A percentile compares a stretch with the other conserved stretches of the same genome.
Conservation (phyloP, 2,113 vertebrate species). For the Centropus unirufus region DNA sequence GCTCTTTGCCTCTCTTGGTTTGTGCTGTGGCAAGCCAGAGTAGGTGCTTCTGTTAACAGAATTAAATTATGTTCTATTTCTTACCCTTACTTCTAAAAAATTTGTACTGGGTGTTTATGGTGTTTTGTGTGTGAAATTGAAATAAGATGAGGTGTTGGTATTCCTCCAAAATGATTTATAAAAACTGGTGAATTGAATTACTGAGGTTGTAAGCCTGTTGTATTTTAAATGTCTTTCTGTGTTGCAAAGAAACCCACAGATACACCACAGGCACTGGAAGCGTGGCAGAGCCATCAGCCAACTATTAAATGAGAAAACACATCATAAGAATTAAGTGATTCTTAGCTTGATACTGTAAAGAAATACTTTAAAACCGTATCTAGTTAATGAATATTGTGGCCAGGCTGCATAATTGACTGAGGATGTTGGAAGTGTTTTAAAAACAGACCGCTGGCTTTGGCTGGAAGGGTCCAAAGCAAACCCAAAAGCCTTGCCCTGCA, state of each 20-base stretch:
- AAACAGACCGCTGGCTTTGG: not conserved
- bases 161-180: not conserved
- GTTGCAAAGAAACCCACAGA: not conserved
- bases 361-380: not conserved
- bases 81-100: not conserved
- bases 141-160: not conserved
- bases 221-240: not conserved
- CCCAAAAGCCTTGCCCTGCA: not conserved
- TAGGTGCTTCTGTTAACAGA: not conserved
- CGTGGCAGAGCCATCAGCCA: not conserved
- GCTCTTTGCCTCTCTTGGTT: not conserved
- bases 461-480: not conserved
- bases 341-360: not conserved
- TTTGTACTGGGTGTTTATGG: not conserved
- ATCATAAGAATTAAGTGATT: slow-evolving; percentile 2
- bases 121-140: not conserved
- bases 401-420: not conserved
- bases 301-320: not conserved
- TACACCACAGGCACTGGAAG: not conserved
- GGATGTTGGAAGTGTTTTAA: not conserved
- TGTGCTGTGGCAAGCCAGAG: not conserved
- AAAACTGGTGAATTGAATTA: not conserved
- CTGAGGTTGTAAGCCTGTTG: not conserved
- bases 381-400: not conserved
- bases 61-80: not conserved